These are phyloP conservation scores for Apostichopus japonicus DNA, from an alignment of 35 echinoderm and acorn worm genomes.

Conservation along the genomic window DNA sequence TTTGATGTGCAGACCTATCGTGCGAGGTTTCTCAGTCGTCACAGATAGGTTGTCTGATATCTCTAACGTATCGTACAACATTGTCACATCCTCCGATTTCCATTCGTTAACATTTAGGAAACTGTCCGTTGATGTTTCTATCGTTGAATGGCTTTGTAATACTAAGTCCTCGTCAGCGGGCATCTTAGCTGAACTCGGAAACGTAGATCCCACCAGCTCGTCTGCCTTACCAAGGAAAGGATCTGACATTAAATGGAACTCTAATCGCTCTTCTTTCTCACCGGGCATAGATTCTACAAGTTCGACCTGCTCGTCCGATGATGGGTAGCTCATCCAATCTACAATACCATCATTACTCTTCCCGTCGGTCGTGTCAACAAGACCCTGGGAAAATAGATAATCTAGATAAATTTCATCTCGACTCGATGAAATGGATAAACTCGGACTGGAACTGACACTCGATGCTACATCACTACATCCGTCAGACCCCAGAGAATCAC, in stretches of 20 bases:
- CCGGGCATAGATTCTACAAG: not conserved
- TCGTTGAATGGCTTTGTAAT: not conserved
- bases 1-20: conserved; percentile 27
- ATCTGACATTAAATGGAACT: conserved; percentile 15
- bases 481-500: conserved; percentile 58
- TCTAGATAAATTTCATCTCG: conserved; percentile 85
- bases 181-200: not conserved
- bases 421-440: conserved; percentile 43
- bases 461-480: conserved; percentile 1
- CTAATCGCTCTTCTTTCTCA: not conserved
- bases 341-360: not conserved
- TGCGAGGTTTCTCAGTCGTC: conserved; percentile 5
- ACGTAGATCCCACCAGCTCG: not conserved
- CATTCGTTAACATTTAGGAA: conserved; percentile 29
- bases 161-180: not conserved
- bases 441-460: conserved; percentile 46
- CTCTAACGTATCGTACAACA: conserved; percentile 31
- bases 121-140: not conserved
- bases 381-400: conserved; percentile 93
- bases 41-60: conserved; percentile 32
- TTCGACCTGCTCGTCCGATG: conserved; percentile 14
- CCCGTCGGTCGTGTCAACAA: conserved; percentile 61
- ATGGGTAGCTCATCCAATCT: conserved; percentile 29
- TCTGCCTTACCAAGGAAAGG: conserved; percentile 28
- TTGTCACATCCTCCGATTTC: conserved; percentile 34